Base-by-base conservation (phyloP, 1,140 invertebrate species). In the Hylaeus volcanicus region DNA sequence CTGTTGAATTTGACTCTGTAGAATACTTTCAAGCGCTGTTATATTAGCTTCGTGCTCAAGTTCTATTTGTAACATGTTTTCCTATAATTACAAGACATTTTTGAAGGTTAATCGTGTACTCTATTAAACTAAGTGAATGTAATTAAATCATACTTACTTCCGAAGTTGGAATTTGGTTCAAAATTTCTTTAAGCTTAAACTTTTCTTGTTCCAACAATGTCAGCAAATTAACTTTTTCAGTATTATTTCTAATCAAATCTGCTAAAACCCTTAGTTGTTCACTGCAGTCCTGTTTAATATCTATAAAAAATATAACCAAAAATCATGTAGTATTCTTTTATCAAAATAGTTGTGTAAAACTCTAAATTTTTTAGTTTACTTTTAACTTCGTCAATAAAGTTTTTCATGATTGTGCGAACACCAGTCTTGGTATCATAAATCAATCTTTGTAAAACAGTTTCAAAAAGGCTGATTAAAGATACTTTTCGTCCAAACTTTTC, bases 171-270 rank as follows among this genome's bases (percentile, higher is more conserved):
- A 61, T 53, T 39, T 85, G 72, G 15, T 93, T 89, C 11, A 94
- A 74, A 11, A 94, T 58, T 72, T 92, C 91, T 2, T 86, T 82
- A 3, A 96, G 85, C 61, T 94, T 92, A 2, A 91, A 89, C 77
- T 94, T 93, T 84, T 96, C 94, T 71, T 94, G 94, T 53, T 94
- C 93, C n/a, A 96, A 88, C 43, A 95, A 89, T 0, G 93, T 92
- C 1, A 95, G 60, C 11, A 95, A 91, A 82, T 94, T 95, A n/a
- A 95, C 82, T 78, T 94, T 95, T 71, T 94, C 93, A 0, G 95
- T 95, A 79, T 95, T 95, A 53, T 93, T 91, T 69, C 92, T 91
- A 3, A 95, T 93, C 37, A 93, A 87, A 85, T 92, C 84, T 80
- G 93, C 88, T 72, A 95, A 78, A 76, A 92, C 76, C 61, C 88